Base-by-base conservation (phyloP, 2,888 invertebrate genomes). In the Stenoptilia bipunctidactyla region DNA sequence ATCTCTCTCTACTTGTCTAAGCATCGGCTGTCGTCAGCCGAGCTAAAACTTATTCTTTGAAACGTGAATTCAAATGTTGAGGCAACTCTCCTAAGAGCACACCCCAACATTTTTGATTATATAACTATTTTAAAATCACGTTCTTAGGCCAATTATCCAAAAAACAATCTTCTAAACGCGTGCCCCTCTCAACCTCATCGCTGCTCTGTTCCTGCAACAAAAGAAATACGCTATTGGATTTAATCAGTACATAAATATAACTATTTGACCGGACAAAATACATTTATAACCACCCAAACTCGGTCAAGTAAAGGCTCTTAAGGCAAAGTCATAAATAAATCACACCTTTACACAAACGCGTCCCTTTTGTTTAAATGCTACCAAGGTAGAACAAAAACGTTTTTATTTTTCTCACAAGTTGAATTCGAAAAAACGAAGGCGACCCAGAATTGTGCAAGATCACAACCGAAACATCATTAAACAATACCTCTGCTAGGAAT, bases 391-490 rank as follows among this genome's bases (percentile, higher is more conserved):
- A 69, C 76, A 71, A 79, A 76, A 72, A 69, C 20, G 20, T 20
- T 68, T 66, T 66, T 69, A 71, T 75, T 68, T 68, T 70, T 70
- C 74, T 69, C 61, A 64, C 73, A 69, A 69, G 65, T 58, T 58
- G 54, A 54, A 55, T 50, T 58, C 55, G 67, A 68, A 77, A 80
- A 72, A 72, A 61, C 49, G 44, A 51, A 64, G 62, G 60, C 68
- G 64, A 61, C 50, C 69, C 52, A 65, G 67, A 64, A 74, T 83
- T 83, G 82, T 80, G 80, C 82, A 83, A 83, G 66, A 80, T 82
- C 79, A 80, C 80, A 76, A 77, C 76, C 76, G 72, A 76, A 66
- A 61, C 74, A 66, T 80, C 77, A 80, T 82, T 82, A 83, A 82
- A 83, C 77, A 83, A 83, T 73, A 68, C 69, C 71, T 65, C 61